Percentiles rank a stretch among this genome's conserved stretches.
Evolutionary conservation across 2,888 invertebrate species (phyloP).

Genomic region (Campoletis raptor): DNA sequence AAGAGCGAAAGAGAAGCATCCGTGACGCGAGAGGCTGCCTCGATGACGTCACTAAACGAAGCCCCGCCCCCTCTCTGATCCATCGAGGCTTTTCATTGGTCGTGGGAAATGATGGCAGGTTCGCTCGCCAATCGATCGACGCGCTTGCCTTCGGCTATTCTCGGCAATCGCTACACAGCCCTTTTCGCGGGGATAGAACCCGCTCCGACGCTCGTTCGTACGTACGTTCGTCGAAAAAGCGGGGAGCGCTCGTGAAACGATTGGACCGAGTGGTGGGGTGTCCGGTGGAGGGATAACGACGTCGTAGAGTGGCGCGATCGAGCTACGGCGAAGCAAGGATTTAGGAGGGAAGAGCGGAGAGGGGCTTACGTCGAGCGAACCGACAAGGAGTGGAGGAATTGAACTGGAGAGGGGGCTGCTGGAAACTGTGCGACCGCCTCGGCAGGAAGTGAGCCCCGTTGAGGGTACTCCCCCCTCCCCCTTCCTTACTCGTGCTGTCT

Average conservation of each 20-base stretch:
- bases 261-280: slow-evolving; percentile 53
- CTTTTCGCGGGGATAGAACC: slow-evolving; percentile 4
- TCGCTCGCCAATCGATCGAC: slow-evolving; percentile 83
- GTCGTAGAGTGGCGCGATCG: slow-evolving; percentile 51
- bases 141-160: slow-evolving; percentile 63
- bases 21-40: slow-evolving; percentile 77
- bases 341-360: background rate
- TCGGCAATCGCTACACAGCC: slow-evolving; percentile 38
- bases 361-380: slow-evolving; percentile 63
- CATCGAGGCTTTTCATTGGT: slow-evolving; percentile 77
- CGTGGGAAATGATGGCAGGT: slow-evolving; percentile 83
- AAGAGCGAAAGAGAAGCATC: slow-evolving; percentile 18
- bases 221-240: slow-evolving; percentile 7
- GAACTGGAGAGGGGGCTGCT: slow-evolving; percentile 63
- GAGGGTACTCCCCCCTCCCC: slow-evolving; percentile 60
- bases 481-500: background rate
- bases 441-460: slow-evolving; percentile 78
- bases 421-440: slow-evolving; percentile 72
- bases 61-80: slow-evolving; percentile 76
- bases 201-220: slow-evolving; percentile 6
- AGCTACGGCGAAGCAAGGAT: slow-evolving; percentile 52
- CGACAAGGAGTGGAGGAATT: slow-evolving; percentile 68
- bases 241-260: slow-evolving; percentile 32
- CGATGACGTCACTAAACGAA: slow-evolving; percentile 78
- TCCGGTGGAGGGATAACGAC: slow-evolving; percentile 26